Base-by-base conservation (phyloP, 2,888 invertebrate genomes). In the Sipha maydis region DNA sequence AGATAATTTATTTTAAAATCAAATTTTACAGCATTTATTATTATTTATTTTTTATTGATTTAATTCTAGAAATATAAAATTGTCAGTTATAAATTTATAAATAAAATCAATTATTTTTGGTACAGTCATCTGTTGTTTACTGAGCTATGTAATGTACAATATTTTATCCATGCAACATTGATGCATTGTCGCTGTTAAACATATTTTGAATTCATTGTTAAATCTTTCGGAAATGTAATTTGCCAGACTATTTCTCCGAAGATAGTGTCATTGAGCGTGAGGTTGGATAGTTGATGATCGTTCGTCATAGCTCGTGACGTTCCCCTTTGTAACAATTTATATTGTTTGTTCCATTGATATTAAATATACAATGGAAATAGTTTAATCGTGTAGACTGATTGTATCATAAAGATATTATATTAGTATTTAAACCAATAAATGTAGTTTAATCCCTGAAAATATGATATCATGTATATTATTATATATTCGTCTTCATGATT, bases 201-300 rank as follows among this genome's bases (percentile, higher is more conserved):
- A 86, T 86, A 79, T 85, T 85, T 69, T 31, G 85, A 85, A 85
- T 85, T 85, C 85, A 85, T 86, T 86, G 86, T 80, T 86, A 80
- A 86, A 86, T 80, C 86, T 86, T 86, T 79, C 21, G 86, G 86
- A 86, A 86, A 86, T 86, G 79, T 80, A 86, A 86, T 86, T 86
- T 86, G 86, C 86, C 79, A 86, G 67, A 73, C 86, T 79, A 77
- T 86, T 86, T 86, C 79, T 86, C 73, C 19, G 54, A 69, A 78
- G 77, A 85, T 69, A 78, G 48, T 69, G 77, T 85, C 76, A 77
- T 78, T 48, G 67, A 67, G 48, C 34, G 48, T 28, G 69, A 69
- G 28, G 69, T 34, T 34, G 54, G 69, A 31, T 61, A 76, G 85
- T n/a, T 19, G 48, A 54, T n/a, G 77, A 78, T 77, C 85, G 85